Conservation (phyloP, 2,888 invertebrate species). For the Operophtera brumata region DNA sequence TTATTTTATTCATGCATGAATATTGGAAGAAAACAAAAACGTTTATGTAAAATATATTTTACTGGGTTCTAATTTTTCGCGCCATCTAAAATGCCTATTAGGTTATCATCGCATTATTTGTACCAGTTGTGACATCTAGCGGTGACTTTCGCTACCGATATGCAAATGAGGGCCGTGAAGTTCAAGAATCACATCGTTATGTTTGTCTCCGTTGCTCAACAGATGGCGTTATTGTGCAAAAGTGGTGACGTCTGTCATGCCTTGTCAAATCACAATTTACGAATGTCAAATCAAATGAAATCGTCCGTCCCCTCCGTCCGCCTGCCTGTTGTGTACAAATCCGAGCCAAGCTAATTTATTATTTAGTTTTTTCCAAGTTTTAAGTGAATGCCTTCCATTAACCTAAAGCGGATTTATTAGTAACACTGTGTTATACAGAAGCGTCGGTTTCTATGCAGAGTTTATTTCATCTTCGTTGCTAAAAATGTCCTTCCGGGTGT, state of each 20-base stretch:
- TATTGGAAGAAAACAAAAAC: neutral
- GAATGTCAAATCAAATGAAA: slow-evolving; percentile 42
- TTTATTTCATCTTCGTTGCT: slow-evolving; percentile 63
- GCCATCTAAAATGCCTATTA: neutral
- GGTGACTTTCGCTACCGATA: slow-evolving; percentile 37
- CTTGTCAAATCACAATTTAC: slow-evolving; percentile 30
- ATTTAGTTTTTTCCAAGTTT: slow-evolving; percentile 71
- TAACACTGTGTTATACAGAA: slow-evolving; percentile 55
- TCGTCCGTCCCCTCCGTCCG: slow-evolving; percentile 15
- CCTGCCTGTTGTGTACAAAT: slow-evolving; percentile 68
- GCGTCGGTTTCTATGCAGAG: slow-evolving; percentile 46
- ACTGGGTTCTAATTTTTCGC: neutral
- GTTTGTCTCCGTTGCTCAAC: slow-evolving; percentile 34
- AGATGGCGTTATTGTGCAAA: slow-evolving; percentile 57
- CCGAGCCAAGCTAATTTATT: slow-evolving; percentile 75
- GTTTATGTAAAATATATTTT: neutral
- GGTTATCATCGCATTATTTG: neutral
- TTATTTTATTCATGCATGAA: too few relatives aligned
- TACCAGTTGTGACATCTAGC: slow-evolving; percentile 55
- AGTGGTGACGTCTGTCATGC: slow-evolving; percentile 21
- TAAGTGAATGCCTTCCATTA: slow-evolving; percentile 53
- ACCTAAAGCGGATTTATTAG: slow-evolving; percentile 42
- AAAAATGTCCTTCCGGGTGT: slow-evolving; percentile 64
- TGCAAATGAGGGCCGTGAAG: slow-evolving; percentile 49
- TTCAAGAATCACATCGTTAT: slow-evolving; percentile 10